Base-by-base conservation (phyloP, 2,113 vertebrate species). In the Alosa alosa region DNA sequence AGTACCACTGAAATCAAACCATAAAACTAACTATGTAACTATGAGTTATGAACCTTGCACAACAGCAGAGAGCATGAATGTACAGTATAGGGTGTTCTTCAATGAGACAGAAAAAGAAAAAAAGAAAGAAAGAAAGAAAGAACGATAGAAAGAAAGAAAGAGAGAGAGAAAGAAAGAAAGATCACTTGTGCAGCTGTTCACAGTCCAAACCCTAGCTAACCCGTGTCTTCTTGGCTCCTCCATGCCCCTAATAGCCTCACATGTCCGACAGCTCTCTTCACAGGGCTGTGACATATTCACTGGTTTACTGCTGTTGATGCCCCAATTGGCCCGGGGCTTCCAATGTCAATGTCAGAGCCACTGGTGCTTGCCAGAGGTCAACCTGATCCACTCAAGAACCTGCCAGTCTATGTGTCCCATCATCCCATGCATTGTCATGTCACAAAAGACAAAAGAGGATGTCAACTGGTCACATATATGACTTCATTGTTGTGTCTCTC, bases 401-500 rank as follows among this genome's bases (percentile, higher is more conserved):
- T 5, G 36, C 8, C 9, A 41, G 72, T 39, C 72, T 78, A 5
- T 78, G 36, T 6, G 25, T n/a, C 3, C 72, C 31, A 41, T 78
- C 72, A 39, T 78, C 72, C 72, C 31, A 39, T 78, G 17, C 31
- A 39, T 17, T 78, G 72, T 39, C 72, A 78, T 41, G 10, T 78
- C 72, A 78, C 72, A 36, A 78, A 78, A 72, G 31, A 31, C n/a
- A 72, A 78, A 78, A 78, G 64, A 72, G 31, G 31, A 78, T 39
- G 10, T 78, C 72, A 78, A 15, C 11, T 39, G 11, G 31, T 78
- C 31, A 39, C 72, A 17, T 39, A 31, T 36, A 17, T 91, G 92
- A 92, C 93, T 91, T 83, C 81, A 15, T 90, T 92, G 86, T 88
- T 89, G 89, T 88, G 90, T 91, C 92, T 91, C 84, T 64, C 87